These are phyloP conservation scores for Drosophila quinaria DNA, from an alignment of 2,888 invertebrate species.

Conservation along the genomic window DNA sequence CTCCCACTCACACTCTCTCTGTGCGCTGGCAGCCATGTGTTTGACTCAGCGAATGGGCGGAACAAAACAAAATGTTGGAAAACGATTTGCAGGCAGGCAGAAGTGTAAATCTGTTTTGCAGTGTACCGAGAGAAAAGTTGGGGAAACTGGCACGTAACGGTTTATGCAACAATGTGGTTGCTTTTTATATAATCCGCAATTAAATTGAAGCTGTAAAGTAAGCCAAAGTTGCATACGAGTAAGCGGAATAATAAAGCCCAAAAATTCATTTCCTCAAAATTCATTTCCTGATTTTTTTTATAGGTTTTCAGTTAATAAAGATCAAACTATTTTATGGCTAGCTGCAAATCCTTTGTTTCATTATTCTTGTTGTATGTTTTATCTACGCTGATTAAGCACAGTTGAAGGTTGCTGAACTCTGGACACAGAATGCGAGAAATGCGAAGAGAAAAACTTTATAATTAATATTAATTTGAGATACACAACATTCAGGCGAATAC, in stretches of 20 bases:
- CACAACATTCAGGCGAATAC: constrained; percentile 10
- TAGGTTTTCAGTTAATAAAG: constrained; percentile 1
- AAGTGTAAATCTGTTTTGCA: constrained; percentile 33
- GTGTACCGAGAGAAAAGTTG: constrained; percentile 5
- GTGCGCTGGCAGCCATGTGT: constrained; percentile 43
- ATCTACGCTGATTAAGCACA: constrained; percentile 9
- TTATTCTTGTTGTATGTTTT: constrained; percentile 1
- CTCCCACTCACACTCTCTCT: not conserved
- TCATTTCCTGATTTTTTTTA: constrained; percentile 3
- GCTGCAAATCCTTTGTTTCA: not conserved
- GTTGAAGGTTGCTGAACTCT: constrained; percentile 32
- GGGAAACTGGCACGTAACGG: constrained; percentile 50
- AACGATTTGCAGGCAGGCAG: constrained; percentile 30
- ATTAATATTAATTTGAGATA: constrained; percentile 59
- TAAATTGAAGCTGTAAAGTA: constrained; percentile 29
- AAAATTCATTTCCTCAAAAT: constrained; percentile 1
- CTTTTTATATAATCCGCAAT: constrained; percentile 64
- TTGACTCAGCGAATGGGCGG: constrained; percentile 61
- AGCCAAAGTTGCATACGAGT: constrained; percentile 1
- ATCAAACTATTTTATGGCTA: not conserved
- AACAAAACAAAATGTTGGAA: constrained; percentile 74
- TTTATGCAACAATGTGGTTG: constrained; percentile 70
- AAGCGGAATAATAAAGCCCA: not conserved
- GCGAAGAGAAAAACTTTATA: constrained; percentile 58
- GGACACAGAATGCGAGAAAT: constrained; percentile 24